phyloP scores from a whole-genome alignment of 1,140 invertebrate genomes.

The Dryas iulia region DNA sequence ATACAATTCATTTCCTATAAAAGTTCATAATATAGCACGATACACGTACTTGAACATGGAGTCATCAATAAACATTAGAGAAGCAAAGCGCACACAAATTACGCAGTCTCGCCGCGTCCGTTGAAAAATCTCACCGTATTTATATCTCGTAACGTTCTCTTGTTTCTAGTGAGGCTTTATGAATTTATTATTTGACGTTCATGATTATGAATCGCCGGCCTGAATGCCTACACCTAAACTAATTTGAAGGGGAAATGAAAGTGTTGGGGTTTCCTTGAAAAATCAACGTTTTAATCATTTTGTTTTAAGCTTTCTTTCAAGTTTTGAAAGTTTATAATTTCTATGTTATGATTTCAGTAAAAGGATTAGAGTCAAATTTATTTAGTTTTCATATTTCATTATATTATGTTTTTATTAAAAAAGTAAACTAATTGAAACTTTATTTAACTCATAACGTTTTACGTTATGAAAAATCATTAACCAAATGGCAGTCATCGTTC shows the following conservation, averaged over 20 bases:
- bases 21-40: background rate
- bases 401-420: no score
- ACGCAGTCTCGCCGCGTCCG: slow-evolving; percentile 46
- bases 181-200: slow-evolving; percentile 5
- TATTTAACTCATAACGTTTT: no score
- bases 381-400: no score
- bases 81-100: slow-evolving; percentile 35
- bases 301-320: background rate
- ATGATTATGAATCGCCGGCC: background rate
- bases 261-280: background rate
- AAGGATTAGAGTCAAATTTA: no score
- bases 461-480: no score
- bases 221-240: background rate
- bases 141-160: slow-evolving; percentile 34
- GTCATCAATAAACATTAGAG: background rate
- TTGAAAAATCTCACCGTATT: slow-evolving; percentile 60
- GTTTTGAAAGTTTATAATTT: no score
- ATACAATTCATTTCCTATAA: background rate
- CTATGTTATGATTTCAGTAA: no score
- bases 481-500: no score
- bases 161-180: background rate
- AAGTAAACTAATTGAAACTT: no score
- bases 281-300: background rate
- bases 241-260: background rate
- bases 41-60: background rate